Base-by-base conservation (phyloP, 2,113 vertebrate genomes). In the Aspiorhynchus laticeps region DNA sequence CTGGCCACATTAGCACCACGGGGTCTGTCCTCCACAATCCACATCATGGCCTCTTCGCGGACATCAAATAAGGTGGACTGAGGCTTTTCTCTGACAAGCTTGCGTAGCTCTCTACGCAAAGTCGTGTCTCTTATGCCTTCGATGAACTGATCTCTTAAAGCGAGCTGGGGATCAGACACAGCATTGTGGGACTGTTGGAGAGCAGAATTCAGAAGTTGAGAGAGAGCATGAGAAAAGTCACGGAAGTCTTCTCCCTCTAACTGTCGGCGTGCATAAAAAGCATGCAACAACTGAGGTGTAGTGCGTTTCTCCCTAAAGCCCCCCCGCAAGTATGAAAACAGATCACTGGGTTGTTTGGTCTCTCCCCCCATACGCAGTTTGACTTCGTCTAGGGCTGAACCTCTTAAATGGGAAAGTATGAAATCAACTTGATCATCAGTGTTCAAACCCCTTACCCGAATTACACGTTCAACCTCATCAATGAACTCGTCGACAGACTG, bases 111-210 rank as follows among this genome's bases (percentile, higher is more conserved):
- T 4, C 85, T 24, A 26, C 59, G 19, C 12, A 12, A 63, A 28
- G 61, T 12, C 9, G 28, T 6, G 53, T 87, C 81, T 4, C 28
- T 36, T 0, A 89, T 24, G 1, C 85, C 80, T 53, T 88, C 85
- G 2, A 80, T 48, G 28, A 89, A 87, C 82, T 89, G 67, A 71
- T 71, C 67, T 74, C 36, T 74, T 74, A 74, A 74, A 41, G 10
- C 8, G 5, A 74, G 3, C 9, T 43, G 21, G 9, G 71, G 21
- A 10, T 74, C 38, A 43, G 71, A 74, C 21, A 74, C 71, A 74
- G 38, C 36, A 3, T 43, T 43, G 5, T 4, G 9, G 3, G 71
- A 74, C 36, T 74, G 71, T 9, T 74, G 71, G 21, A 43, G 71
- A 74, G 71, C 71, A 74, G 33, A 43, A n/a, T 11, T 74, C 21